Evolutionary conservation across 2,113 vertebrate genomes (phyloP).

Genomic region (Sorex fumeus): DNA sequence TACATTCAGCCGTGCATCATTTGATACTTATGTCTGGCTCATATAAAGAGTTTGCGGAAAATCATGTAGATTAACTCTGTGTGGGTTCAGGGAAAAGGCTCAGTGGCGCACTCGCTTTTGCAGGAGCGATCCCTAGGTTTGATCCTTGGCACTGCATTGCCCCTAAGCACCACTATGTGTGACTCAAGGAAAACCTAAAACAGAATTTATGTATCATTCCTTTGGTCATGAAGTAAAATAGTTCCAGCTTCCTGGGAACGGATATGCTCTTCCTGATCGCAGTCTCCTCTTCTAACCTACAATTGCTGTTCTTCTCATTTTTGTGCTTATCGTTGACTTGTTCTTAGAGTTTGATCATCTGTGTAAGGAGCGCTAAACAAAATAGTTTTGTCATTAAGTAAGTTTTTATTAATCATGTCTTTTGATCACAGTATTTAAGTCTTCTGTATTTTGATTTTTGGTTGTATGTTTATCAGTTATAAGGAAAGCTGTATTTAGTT

Average conservation of each 20-base stretch:
- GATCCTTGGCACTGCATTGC: too few species aligned
- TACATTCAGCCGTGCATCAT: neutral
- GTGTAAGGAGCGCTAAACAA: neutral
- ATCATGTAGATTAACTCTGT: slow-evolving; percentile 13
- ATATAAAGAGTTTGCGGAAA: slow-evolving; percentile 29
- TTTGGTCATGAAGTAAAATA: slow-evolving; percentile 8
- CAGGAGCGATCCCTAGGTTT: too few species aligned
- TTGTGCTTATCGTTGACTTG: slow-evolving; percentile 36
- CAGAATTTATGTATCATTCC: neutral
- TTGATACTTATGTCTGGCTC: neutral
- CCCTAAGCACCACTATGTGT: too few species aligned
- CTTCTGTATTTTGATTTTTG: slow-evolving; percentile 41
- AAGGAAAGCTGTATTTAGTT: too few species aligned
- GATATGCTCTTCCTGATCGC: neutral
- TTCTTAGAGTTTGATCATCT: neutral
- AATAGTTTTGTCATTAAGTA: too few species aligned
- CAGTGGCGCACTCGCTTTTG: too few species aligned
- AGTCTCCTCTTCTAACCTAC: too few species aligned
- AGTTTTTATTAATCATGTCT: neutral
- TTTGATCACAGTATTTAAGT: slow-evolving; percentile 30
- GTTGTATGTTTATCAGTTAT: neutral
- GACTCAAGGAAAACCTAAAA: too few species aligned
- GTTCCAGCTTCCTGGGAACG: neutral
- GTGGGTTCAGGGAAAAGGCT: too few species aligned
- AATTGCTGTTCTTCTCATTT: neutral